A percentile compares a stretch with the other conserved stretches of the same genome.
Evolutionary conservation across 2,113 vertebrate genomes (phyloP).

Genomic region (Ameiurus melas): DNA sequence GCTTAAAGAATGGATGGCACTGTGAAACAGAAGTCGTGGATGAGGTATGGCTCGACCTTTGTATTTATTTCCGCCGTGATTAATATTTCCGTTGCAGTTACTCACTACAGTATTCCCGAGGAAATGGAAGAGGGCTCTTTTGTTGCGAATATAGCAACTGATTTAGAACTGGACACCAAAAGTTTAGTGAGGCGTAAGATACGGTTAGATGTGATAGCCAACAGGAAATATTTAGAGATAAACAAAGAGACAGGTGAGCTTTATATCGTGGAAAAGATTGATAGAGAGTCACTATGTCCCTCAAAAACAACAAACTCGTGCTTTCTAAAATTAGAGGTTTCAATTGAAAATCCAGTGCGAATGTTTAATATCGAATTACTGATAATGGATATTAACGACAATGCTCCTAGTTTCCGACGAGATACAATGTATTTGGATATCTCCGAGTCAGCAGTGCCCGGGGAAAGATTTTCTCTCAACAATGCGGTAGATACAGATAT

Average conservation of each 20-base stretch:
- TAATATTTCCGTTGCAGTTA: constrained; percentile 16
- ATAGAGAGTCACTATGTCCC: constrained; percentile 59
- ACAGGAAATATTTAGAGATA: constrained; percentile 66
- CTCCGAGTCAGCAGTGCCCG: constrained; percentile 45
- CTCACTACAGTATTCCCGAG: constrained; percentile 46
- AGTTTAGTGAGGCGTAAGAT: constrained; percentile 53
- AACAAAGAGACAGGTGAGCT: constrained; percentile 72
- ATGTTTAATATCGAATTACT: constrained; percentile 54
- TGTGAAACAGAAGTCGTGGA: neutral
- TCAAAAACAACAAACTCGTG: constrained; percentile 43
- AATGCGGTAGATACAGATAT: constrained; percentile 56
- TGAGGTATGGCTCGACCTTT: constrained; percentile 39
- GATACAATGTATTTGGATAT: constrained; percentile 54
- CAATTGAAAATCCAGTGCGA: constrained; percentile 52
- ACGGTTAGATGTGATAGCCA: constrained; percentile 43
- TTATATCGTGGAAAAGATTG: constrained; percentile 63
- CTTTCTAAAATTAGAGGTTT: constrained; percentile 46
- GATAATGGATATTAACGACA: constrained; percentile 52
- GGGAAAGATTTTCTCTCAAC: constrained; percentile 51
- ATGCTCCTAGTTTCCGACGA: constrained; percentile 45
- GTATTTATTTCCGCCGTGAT: neutral
- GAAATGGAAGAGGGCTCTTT: constrained; percentile 44
- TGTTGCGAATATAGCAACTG: constrained; percentile 63
- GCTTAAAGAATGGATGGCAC: constrained; percentile 55
- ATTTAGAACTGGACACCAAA: constrained; percentile 65